phyloP scores from a whole-genome alignment of 2,797 vertebrate species.

The Squalus acanthias region DNA sequence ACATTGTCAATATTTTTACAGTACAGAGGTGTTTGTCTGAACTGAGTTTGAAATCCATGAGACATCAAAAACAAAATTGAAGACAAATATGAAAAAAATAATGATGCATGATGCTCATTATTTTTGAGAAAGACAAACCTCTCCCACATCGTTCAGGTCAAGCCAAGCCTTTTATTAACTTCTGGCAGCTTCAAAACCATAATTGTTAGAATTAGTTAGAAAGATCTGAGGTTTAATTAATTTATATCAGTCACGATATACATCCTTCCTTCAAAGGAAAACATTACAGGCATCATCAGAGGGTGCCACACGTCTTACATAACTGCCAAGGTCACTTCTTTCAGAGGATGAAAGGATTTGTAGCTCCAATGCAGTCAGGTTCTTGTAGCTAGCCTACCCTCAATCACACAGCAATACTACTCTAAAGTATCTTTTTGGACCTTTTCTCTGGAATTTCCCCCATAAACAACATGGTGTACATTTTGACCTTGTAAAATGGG shows the following conservation, averaged over 20 bases:
- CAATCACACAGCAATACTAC: not conserved
- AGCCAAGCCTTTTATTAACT: not conserved
- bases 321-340: not conserved
- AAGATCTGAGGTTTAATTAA: not conserved
- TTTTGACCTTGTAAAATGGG: too few species aligned
- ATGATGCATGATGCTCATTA: not conserved
- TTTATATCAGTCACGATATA: not conserved
- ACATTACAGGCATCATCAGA: not conserved
- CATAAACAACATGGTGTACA: not conserved
- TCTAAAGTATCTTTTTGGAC: not conserved
- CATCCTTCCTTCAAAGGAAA: not conserved
- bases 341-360: not conserved
- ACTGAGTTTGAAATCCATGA: not conserved
- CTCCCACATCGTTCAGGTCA: not conserved
- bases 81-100: not conserved
- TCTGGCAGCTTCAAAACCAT: not conserved
- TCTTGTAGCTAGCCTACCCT: not conserved
- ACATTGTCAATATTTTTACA: conserved; percentile 11
- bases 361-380: not conserved
- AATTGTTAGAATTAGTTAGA: not conserved
- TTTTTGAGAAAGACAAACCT: not conserved
- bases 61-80: not conserved
- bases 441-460: not conserved
- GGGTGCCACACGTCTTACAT: not conserved
- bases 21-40: not conserved